Base-by-base conservation (phyloP, 2,113 vertebrate species). In the Mobula birostris region DNA sequence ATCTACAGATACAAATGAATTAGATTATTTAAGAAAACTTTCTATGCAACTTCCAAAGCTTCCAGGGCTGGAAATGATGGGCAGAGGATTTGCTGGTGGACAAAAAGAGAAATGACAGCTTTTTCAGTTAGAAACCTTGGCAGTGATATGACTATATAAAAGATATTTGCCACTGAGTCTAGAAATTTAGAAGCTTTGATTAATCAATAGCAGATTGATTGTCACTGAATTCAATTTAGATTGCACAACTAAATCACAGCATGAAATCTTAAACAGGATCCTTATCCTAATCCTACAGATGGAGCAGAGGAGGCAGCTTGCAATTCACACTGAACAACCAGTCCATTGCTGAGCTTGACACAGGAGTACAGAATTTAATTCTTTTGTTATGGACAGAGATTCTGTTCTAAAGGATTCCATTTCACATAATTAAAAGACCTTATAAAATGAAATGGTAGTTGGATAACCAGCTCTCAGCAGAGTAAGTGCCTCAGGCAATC, bases 381-480 rank as follows among this genome's bases (percentile, higher is more conserved):
- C 79, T 19, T 90, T 90, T n/a, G 32, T 19, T 93, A 74, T 74
- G 21, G 70, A 56, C 11, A 8, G 70, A 93, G 21, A 29, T 70
- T 48, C 32, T 63, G 29, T 63, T 79, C 76, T 96, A 95, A 95
- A 95, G 96, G 96, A 96, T 97, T 98, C 98, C 97, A 98, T 98
- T 99, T 98, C 98, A 97, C 97, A 96, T 98, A 98, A 99, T 99
- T 98, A 99, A 98, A 99, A 93, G 91, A 27, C 68, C 24, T 76
- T 93, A 93, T 56, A 93, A 93, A 93, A 74, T 93, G 68, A 93
- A 99, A 98, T 98, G 98, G 97, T 96, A 97, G 95, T 97, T 97
- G 98, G 97, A 97, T 98, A 98, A 98, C 98, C 97, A 97, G 97
- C 97, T 98, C 98, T 98, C 98, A 98, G 97, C 97, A 96, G 96